A percentile compares a stretch with the other conserved stretches of the same genome.
phyloP scores from a whole-genome alignment of 1,140 invertebrate genomes.

The Ephestia elutella region DNA sequence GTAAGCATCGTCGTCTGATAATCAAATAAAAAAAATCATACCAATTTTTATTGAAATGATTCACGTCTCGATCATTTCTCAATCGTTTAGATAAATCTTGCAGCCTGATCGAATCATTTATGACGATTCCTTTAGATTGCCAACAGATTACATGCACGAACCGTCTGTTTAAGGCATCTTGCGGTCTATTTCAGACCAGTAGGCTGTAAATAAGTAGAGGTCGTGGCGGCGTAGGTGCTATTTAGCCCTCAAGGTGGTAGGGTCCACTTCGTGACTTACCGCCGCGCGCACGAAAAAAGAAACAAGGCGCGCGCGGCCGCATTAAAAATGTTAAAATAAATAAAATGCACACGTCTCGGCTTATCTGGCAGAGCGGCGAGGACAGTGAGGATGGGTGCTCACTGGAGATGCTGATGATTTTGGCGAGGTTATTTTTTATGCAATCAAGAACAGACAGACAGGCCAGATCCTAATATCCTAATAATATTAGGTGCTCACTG shows the following conservation, averaged over 20 bases:
- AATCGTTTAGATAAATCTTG: neutral
- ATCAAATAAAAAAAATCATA: no score
- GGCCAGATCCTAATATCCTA: no score
- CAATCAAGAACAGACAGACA: no score
- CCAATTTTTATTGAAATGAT: neutral
- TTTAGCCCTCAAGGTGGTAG: constrained; percentile 65
- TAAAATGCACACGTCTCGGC: constrained; percentile 67
- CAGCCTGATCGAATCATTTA: neutral
- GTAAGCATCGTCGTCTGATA: no score
- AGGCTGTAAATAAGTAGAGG: constrained; percentile 39
- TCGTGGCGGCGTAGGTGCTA: constrained; percentile 57
- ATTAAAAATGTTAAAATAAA: constrained; percentile 74
- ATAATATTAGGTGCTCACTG: constrained; percentile 36
- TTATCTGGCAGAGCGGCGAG: constrained; percentile 62
- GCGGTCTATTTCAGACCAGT: constrained; percentile 43
- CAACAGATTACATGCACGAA: neutral
- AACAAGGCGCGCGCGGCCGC: constrained; percentile 45
- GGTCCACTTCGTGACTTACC: constrained; percentile 69
- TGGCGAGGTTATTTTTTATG: constrained; percentile 19
- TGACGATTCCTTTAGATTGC: constrained; percentile 3
- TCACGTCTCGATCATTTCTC: neutral
- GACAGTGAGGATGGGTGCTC: constrained; percentile 41
- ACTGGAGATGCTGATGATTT: constrained; percentile 19
- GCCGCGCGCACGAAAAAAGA: constrained; percentile 48
- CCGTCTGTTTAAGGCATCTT: neutral